Percentiles rank a stretch among this genome's conserved stretches.
Conservation (phyloP, 2,113 vertebrate species). For the Scartelaos histophorus region DNA sequence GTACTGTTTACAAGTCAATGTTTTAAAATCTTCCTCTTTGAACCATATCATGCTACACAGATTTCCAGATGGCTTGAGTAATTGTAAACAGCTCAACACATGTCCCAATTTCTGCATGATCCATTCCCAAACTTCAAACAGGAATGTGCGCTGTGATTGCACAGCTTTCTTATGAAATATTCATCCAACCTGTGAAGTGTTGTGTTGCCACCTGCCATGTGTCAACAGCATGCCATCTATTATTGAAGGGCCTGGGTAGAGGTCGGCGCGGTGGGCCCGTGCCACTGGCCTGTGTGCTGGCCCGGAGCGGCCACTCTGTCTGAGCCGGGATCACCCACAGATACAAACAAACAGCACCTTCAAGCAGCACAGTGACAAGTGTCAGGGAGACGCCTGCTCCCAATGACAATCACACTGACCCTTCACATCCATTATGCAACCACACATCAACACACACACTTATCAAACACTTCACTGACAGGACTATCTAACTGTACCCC, state of each 20-base stretch:
- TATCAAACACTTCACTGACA: slow-evolving; percentile 38
- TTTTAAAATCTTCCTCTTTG: slow-evolving; percentile 43
- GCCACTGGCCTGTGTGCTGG: slow-evolving; percentile 48
- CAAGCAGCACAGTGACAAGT: slow-evolving; percentile 6
- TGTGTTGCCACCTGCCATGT: slow-evolving; percentile 76
- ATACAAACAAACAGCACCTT: slow-evolving; percentile 35
- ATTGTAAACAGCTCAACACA: slow-evolving; percentile 70
- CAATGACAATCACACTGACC: slow-evolving; percentile 12
- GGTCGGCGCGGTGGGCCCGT: slow-evolving; percentile 48
- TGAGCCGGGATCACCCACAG: slow-evolving; percentile 30
- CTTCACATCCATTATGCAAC: slow-evolving; percentile 14
- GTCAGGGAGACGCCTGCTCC: slow-evolving; percentile 6
- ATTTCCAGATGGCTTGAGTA: slow-evolving; percentile 70
- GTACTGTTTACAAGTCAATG: slow-evolving; percentile 34
- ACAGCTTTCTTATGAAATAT: slow-evolving; percentile 81
- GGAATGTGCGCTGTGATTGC: slow-evolving; percentile 67
- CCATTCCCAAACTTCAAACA: slow-evolving; percentile 72
- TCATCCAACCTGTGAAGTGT: slow-evolving; percentile 75
- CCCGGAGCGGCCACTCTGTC: slow-evolving; percentile 53
- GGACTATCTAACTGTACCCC: slow-evolving; percentile 22
- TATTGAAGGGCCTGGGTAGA: slow-evolving; percentile 71
- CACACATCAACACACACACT: slow-evolving; percentile 4
- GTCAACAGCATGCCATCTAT: slow-evolving; percentile 74
- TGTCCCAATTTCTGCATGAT: slow-evolving; percentile 67
- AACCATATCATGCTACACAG: slow-evolving; percentile 47